Evolutionary conservation across 2,888 invertebrate species (phyloP).

Genomic region (Lithophane leautieri): DNA sequence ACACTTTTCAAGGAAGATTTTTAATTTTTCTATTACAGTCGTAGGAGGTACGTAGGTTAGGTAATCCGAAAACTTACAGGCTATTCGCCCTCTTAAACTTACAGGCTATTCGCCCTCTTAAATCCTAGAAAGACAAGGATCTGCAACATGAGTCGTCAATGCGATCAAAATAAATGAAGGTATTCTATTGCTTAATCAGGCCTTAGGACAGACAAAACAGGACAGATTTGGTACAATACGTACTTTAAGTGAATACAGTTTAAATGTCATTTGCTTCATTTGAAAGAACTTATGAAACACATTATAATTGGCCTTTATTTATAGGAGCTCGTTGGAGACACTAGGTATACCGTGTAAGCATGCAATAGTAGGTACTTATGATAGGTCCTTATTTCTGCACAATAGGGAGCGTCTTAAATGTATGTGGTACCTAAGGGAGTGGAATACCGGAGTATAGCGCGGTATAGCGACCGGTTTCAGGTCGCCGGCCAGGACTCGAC

Average conservation of each 20-base stretch:
- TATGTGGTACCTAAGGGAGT: conserved; percentile 36
- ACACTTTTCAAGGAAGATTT: neutral
- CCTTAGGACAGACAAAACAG: no score
- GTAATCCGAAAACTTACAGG: neutral
- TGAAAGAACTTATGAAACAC: neutral
- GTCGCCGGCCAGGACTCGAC: conserved; percentile 74
- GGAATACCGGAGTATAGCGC: conserved; percentile 19
- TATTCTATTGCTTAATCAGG: neutral
- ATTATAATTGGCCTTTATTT: neutral
- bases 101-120: neutral
- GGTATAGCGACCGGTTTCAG: conserved; percentile 64
- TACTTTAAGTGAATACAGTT: neutral
- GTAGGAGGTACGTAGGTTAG: no score
- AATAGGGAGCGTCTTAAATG: conserved; percentile 11
- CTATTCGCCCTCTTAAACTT: no score
- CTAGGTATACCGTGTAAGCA: neutral
- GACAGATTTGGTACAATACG: no score
- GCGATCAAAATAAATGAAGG: neutral
- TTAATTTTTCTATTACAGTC: neutral
- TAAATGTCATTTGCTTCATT: neutral
- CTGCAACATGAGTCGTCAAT: neutral
- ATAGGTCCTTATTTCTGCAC: conserved; percentile 14
- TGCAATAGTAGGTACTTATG: conserved; percentile 2
- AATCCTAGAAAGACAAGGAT: neutral
- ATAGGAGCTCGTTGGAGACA: neutral